These are phyloP conservation scores for Leptinotarsa defecta DNA, from an alignment of 1,140 invertebrate species.

Conservation along the genomic window DNA sequence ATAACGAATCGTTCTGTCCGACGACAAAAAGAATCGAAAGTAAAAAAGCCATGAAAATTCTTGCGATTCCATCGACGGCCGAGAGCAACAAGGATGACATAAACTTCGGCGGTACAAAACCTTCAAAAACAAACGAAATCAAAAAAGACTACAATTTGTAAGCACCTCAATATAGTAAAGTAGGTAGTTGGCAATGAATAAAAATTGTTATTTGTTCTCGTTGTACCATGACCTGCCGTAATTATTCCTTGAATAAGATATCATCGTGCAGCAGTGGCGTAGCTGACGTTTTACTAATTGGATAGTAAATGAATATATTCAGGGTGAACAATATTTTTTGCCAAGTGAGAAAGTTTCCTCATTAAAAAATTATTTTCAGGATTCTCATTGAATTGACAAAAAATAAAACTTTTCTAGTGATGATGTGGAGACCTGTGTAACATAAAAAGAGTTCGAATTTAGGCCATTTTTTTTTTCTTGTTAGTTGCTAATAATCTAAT, in stretches of 20 bases:
- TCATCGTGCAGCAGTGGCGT: neutral
- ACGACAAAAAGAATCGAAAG: neutral
- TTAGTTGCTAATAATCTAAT: too few relatives aligned
- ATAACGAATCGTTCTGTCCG: neutral
- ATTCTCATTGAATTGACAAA: too few relatives aligned
- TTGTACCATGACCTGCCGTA: conserved; percentile 23
- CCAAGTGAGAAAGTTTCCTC: too few relatives aligned
- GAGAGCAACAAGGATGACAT: neutral
- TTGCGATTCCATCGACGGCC: neutral
- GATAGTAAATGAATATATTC: too few relatives aligned
- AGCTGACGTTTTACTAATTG: neutral
- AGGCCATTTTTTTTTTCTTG: too few relatives aligned
- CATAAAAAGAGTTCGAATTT: too few relatives aligned
- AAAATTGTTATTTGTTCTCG: conserved; percentile 11
- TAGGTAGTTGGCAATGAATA: conserved; percentile 19
- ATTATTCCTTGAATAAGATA: conserved; percentile 16
- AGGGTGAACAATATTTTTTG: too few relatives aligned
- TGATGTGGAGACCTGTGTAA: too few relatives aligned
- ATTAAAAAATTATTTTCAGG: too few relatives aligned
- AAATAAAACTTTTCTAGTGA: too few relatives aligned
- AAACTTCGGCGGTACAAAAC: neutral
- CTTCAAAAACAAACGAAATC: conserved; percentile 8
- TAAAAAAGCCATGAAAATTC: conserved; percentile 2
- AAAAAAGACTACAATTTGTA: conserved; percentile 3
- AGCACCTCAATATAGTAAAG: conserved; percentile 11